Evolutionary conservation across 2,113 vertebrate genomes (phyloP).

Genomic region (Muntiacus reevesi): DNA sequence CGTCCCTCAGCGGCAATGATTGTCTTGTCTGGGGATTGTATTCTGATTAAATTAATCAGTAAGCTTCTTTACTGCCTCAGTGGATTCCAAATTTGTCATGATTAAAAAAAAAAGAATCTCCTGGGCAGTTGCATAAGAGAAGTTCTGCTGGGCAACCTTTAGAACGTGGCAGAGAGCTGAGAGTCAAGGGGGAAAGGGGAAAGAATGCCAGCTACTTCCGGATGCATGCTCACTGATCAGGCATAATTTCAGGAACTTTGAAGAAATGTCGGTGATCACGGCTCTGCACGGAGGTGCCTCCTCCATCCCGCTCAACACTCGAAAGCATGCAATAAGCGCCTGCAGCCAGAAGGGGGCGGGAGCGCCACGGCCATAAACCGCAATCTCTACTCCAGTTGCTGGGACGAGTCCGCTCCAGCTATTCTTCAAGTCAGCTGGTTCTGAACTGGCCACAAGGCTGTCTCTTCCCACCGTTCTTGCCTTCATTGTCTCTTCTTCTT

Average conservation of each 20-base stretch:
- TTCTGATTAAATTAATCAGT: conserved; percentile 78
- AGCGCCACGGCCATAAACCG: not conserved
- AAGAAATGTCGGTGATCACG: not conserved
- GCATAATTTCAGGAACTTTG: not conserved
- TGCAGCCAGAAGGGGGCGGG: conserved; percentile 43
- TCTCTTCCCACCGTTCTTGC: not conserved
- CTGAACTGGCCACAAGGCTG: not conserved
- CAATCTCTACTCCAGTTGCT: accelerated
- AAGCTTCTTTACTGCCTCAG: conserved; percentile 75
- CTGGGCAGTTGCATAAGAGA: conserved; percentile 54
- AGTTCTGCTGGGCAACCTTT: not conserved
- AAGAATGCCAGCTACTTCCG: not conserved
- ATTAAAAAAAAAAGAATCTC: conserved; percentile 51
- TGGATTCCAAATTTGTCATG: conserved; percentile 78
- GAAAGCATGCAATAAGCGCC: not conserved
- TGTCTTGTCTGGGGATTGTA: conserved; percentile 77
- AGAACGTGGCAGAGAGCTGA: not conserved
- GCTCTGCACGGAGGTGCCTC: not conserved
- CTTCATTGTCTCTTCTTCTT: not conserved
- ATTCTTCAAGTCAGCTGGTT: not conserved
- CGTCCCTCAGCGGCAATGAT: conserved; percentile 65
- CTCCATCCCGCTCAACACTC: not conserved
- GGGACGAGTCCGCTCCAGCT: accelerated
- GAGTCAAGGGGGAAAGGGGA: not conserved
- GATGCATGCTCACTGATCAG: not conserved